These are phyloP conservation scores for Dascillus cervinus DNA, from an alignment of 2,888 invertebrate genomes.

Conservation along the genomic window DNA sequence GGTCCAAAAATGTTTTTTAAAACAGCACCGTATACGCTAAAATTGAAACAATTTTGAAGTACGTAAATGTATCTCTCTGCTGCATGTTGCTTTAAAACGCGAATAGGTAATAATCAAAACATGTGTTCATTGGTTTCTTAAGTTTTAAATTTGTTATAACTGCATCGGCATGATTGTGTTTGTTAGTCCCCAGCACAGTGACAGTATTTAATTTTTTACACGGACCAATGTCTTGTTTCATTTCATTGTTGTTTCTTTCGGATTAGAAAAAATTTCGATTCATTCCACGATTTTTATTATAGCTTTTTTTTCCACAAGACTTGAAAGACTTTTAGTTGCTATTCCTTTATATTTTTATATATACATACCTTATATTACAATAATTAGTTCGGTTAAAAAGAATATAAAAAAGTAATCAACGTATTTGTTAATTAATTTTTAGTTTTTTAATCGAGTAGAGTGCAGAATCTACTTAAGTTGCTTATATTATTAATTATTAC, in stretches of 20 bases:
- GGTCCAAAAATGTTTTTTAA: conserved; percentile 20
- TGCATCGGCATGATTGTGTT: too few species aligned
- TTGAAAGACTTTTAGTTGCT: conserved; percentile 41
- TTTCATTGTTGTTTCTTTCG: conserved; percentile 29
- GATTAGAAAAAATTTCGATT: too few species aligned
- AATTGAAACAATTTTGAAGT: conserved; percentile 12
- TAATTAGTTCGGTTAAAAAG: conserved; percentile 29
- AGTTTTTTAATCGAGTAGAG: conserved; percentile 30
- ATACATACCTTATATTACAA: conserved; percentile 22
- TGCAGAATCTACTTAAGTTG: conserved; percentile 39
- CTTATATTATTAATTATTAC: too few species aligned
- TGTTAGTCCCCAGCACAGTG: too few species aligned
- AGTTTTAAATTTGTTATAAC: not conserved
- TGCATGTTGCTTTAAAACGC: not conserved
- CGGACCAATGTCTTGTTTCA: conserved; percentile 36
- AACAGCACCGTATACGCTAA: conserved; percentile 22
- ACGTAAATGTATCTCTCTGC: conserved; percentile 13
- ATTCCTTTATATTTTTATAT: conserved; percentile 43
- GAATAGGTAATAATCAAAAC: not conserved
- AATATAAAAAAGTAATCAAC: too few species aligned
- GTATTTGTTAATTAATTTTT: conserved; percentile 45
- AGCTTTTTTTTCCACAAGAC: too few species aligned
- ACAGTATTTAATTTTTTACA: conserved; percentile 36
- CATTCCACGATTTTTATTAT: too few species aligned
- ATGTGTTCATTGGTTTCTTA: not conserved